Percentiles rank a stretch among this genome's conserved stretches.
Conservation (phyloP, 2,888 invertebrate genomes). For the Apotomis capreana region DNA sequence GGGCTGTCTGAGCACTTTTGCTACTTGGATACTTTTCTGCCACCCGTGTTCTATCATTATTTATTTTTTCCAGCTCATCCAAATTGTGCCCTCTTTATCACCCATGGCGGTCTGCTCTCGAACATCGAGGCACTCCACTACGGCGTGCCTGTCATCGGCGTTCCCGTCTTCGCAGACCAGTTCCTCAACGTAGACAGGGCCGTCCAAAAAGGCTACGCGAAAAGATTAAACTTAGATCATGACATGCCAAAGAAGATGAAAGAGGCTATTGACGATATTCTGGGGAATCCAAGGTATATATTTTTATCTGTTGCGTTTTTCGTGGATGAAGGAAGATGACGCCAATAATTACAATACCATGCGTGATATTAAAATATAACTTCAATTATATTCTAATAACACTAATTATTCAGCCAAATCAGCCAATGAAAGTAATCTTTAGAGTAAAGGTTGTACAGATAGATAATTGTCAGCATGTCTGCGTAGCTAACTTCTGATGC, state of each 20-base stretch:
- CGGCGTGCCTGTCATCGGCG: slow-evolving; percentile 59
- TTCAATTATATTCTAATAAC: too few relatives aligned
- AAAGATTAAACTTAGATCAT: slow-evolving; percentile 49
- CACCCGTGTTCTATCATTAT: background rate
- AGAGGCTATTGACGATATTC: slow-evolving; percentile 47
- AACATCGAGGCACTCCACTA: slow-evolving; percentile 62
- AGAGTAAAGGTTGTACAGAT: too few relatives aligned
- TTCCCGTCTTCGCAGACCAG: slow-evolving; percentile 66
- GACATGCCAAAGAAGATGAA: slow-evolving; percentile 49
- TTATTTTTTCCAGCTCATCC: slow-evolving; percentile 55
- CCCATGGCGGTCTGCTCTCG: slow-evolving; percentile 70
- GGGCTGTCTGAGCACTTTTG: too few relatives aligned
- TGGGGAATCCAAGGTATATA: slow-evolving; percentile 48
- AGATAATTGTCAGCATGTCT: too few relatives aligned
- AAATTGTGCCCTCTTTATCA: slow-evolving; percentile 67
- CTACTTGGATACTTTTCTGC: too few relatives aligned
- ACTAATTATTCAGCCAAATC: too few relatives aligned
- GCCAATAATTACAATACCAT: too few relatives aligned
- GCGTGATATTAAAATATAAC: too few relatives aligned
- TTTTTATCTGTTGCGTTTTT: background rate
- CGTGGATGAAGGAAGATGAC: too few relatives aligned
- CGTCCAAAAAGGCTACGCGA: slow-evolving; percentile 58
- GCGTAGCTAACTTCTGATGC: too few relatives aligned
- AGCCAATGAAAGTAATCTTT: too few relatives aligned
- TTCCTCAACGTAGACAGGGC: slow-evolving; percentile 60